phyloP scores from a whole-genome alignment of 2,888 invertebrate species.

The Taphrorychus bicolor region DNA sequence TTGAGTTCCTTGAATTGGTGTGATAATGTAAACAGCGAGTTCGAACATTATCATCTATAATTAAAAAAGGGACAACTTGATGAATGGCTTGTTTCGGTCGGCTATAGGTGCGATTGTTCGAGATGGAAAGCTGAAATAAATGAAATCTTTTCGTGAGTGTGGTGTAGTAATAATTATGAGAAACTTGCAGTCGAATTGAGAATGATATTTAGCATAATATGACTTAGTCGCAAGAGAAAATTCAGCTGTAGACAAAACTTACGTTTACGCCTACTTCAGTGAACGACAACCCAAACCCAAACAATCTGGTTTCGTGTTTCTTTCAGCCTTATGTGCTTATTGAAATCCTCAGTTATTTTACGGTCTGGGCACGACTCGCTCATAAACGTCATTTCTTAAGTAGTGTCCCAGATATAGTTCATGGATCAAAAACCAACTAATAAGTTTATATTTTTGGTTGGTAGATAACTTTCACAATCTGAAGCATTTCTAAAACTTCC shows the following conservation, averaged over 20 bases:
- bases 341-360: not conserved
- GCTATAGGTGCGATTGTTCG: slow-evolving; percentile 27
- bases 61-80: slow-evolving; percentile 40
- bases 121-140: not conserved
- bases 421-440: not conserved
- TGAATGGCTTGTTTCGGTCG: slow-evolving; percentile 43
- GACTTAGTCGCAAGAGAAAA: too few relatives aligned
- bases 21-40: slow-evolving; percentile 46
- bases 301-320: not conserved
- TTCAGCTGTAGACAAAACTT: too few relatives aligned
- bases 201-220: too few relatives aligned
- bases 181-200: too few relatives aligned
- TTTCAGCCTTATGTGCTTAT: not conserved
- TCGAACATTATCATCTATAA: slow-evolving; percentile 45
- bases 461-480: too few relatives aligned
- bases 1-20: slow-evolving; percentile 44
- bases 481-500: too few relatives aligned
- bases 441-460: too few relatives aligned
- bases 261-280: too few relatives aligned
- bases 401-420: not conserved
- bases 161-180: too few relatives aligned
- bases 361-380: not conserved
- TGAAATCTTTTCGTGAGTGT: not conserved
- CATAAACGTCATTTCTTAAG: not conserved
- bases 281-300: too few relatives aligned